Percentiles rank a stretch among this genome's conserved stretches.
phyloP scores from a whole-genome alignment of 2,888 invertebrate species.

The Ptychoptera albimana region DNA sequence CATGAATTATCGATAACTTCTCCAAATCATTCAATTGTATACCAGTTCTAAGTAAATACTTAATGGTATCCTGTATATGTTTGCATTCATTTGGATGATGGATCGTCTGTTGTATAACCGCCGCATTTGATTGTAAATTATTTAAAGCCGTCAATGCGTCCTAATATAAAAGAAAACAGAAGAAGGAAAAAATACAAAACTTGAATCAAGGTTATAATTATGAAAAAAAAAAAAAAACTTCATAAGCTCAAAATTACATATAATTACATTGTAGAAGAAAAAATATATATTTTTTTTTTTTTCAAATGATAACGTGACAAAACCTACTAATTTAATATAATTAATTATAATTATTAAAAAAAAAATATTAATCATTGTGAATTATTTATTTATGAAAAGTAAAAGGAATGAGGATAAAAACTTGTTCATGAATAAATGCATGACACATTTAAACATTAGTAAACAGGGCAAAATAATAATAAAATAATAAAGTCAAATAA shows the following conservation, averaged over 20 bases:
- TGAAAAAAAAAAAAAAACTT: no score
- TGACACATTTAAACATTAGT: neutral
- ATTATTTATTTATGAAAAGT: no score
- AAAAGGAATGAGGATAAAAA: no score
- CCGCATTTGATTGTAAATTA: conserved; percentile 54
- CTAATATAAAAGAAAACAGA: conserved; percentile 30
- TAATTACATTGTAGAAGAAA: no score
- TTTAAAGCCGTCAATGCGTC: conserved; percentile 53
- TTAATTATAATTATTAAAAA: conserved; percentile 27
- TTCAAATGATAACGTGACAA: no score
- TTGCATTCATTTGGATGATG: conserved; percentile 17
- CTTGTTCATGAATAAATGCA: neutral
- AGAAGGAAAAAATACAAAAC: neutral
- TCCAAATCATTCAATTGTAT: conserved; percentile 48
- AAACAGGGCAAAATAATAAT: no score
- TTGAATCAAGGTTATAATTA: no score
- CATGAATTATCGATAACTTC: conserved; percentile 73
- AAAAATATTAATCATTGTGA: conserved; percentile 9
- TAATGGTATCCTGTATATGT: conserved; percentile 35
- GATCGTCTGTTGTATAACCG: conserved; percentile 35
- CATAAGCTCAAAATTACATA: no score
- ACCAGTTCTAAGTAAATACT: conserved; percentile 47
- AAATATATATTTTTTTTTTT: no score
- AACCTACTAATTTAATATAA: conserved; percentile 32
- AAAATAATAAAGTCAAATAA: no score